A percentile compares a stretch with the other conserved stretches of the same genome.
These are phyloP conservation scores for Dicentrarchus labrax DNA, from an alignment of 2,113 vertebrate species.

Conservation along the genomic window DNA sequence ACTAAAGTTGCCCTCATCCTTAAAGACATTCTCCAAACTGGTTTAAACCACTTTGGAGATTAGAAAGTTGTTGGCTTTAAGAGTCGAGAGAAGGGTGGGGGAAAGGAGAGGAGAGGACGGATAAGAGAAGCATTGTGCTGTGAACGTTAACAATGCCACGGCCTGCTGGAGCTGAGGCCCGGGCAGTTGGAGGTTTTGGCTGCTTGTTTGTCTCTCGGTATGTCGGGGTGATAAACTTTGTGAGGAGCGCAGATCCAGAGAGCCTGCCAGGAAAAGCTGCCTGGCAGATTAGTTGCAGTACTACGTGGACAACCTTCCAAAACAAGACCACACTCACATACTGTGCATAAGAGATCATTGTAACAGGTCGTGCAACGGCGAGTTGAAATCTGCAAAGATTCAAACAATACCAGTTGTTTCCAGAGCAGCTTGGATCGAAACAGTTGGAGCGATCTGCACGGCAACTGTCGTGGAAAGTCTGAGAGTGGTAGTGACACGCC, in stretches of 20 bases:
- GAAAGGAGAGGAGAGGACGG: not conserved
- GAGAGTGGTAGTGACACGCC: not conserved
- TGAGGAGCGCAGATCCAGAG: constrained; percentile 14
- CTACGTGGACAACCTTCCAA: constrained; percentile 40
- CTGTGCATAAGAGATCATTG: not conserved
- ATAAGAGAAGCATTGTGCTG: constrained; percentile 61
- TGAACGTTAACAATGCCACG: constrained; percentile 41
- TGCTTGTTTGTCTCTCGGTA: constrained; percentile 45
- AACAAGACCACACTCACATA: not conserved
- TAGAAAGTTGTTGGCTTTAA: constrained; percentile 25
- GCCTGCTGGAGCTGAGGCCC: constrained; percentile 31
- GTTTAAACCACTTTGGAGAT: constrained; percentile 63
- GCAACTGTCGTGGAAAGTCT: constrained; percentile 34
- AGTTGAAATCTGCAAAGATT: constrained; percentile 10
- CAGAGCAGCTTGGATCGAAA: constrained; percentile 10
- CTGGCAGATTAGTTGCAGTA: constrained; percentile 38
- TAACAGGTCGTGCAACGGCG: not conserved
- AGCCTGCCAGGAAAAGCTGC: constrained; percentile 49
- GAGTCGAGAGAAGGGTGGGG: not conserved
- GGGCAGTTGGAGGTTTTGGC: constrained; percentile 34
- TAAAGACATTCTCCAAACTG: constrained; percentile 47
- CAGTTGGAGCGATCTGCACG: constrained; percentile 38
- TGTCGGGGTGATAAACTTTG: constrained; percentile 60
- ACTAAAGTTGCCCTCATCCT: constrained; percentile 43
- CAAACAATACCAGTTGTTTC: constrained; percentile 19